A percentile compares a stretch with the other conserved stretches of the same genome.
Conservation (phyloP, 1,140 invertebrate species). For the Spodoptera litura region DNA sequence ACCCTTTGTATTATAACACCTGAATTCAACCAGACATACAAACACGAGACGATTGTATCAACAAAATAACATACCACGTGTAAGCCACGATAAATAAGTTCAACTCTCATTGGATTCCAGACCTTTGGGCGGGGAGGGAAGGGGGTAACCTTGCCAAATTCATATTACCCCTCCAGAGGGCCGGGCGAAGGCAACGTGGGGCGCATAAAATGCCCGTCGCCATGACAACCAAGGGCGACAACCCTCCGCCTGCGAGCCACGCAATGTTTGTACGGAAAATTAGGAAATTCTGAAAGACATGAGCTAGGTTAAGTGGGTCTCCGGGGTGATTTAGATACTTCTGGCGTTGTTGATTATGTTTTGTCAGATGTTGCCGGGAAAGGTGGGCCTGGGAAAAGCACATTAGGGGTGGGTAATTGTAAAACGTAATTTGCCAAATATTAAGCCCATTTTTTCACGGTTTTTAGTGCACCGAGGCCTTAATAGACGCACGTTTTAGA, state of each 20-base stretch:
- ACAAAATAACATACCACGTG: conserved; percentile 43
- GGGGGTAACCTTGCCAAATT: conserved; percentile 58
- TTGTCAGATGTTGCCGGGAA: not conserved
- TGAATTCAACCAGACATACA: conserved; percentile 22
- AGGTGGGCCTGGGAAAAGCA: not conserved
- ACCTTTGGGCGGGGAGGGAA: conserved; percentile 26
- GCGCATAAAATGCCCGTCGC: conserved; percentile 75
- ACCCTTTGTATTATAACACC: not conserved
- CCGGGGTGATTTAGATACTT: conserved; percentile 18
- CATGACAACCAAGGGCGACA: conserved; percentile 78
- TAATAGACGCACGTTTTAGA: not conserved
- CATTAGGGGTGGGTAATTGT: not conserved
- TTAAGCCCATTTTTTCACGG: too few species aligned
- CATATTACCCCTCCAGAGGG: conserved; percentile 50
- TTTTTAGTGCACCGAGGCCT: too few species aligned
- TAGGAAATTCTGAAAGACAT: conserved; percentile 44
- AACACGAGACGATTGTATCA: conserved; percentile 10
- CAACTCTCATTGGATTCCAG: conserved; percentile 41
- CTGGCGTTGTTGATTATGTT: not conserved
- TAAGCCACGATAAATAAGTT: conserved; percentile 35
- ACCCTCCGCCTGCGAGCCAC: conserved; percentile 60
- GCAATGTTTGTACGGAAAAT: conserved; percentile 49
- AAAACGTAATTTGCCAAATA: not conserved
- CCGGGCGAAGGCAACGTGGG: conserved; percentile 61
- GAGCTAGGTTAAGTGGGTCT: conserved; percentile 26